These are phyloP conservation scores for Jacana jacana DNA, from an alignment of 2,113 vertebrate genomes.

Conservation along the genomic window DNA sequence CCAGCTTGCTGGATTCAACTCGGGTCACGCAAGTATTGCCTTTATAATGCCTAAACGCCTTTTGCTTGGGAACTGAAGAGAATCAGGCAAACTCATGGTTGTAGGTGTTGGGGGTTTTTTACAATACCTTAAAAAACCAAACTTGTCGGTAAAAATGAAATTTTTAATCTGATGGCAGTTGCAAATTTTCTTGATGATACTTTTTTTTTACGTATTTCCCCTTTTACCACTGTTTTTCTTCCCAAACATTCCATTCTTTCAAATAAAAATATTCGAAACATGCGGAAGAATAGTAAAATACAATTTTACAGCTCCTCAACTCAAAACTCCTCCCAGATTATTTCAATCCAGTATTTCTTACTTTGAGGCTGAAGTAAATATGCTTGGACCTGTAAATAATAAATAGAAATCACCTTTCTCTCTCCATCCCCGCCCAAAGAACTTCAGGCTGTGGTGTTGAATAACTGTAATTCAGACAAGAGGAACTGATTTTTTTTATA, in stretches of 20 bases:
- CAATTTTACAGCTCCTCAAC: too few species aligned
- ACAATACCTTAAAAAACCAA: neutral
- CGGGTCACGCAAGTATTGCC: neutral
- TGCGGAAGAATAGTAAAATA: neutral
- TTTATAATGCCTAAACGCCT: slow-evolving; percentile 1
- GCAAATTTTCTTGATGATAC: neutral
- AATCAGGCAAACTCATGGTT: neutral
- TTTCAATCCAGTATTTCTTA: slow-evolving; percentile 5
- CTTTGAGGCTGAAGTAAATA: slow-evolving; percentile 3
- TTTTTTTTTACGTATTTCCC: neutral
- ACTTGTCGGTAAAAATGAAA: neutral
- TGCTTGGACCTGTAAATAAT: neutral
- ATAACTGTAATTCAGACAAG: neutral
- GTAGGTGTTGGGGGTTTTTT: neutral
- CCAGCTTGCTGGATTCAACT: neutral
- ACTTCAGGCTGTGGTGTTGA: neutral
- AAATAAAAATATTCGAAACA: slow-evolving; percentile 19
- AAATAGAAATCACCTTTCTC: neutral
- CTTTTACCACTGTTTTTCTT: neutral
- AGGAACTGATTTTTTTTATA: neutral
- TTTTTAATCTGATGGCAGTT: neutral
- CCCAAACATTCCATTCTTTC: neutral
- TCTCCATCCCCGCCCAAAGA: neutral
- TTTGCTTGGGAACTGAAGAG: neutral
- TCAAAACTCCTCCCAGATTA: neutral